These are phyloP conservation scores for Gryllus bimaculatus DNA, from an alignment of 1,140 invertebrate genomes.

Conservation along the genomic window DNA sequence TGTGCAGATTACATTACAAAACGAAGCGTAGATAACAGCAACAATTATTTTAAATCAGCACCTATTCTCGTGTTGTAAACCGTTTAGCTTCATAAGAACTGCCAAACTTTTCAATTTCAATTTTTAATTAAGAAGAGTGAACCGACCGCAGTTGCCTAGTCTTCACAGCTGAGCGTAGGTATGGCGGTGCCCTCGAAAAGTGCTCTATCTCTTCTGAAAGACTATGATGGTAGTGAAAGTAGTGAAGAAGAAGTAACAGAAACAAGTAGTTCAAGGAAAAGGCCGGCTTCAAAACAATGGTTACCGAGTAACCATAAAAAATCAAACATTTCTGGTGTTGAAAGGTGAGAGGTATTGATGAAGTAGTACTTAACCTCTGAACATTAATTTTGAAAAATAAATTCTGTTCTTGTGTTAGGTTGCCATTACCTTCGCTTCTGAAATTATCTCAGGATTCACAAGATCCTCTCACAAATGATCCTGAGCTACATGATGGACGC, in stretches of 20 bases:
- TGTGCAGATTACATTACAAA: too few species aligned
- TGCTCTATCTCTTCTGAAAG: neutral
- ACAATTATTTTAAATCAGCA: too few species aligned
- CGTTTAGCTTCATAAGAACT: too few species aligned
- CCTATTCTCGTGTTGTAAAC: too few species aligned
- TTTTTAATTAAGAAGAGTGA: too few species aligned
- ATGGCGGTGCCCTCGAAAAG: slow-evolving; percentile 11
- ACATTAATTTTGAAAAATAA: neutral
- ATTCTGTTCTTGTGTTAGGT: slow-evolving; percentile 16
- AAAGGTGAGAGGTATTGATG: neutral
- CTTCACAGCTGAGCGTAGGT: neutral
- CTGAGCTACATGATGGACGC: slow-evolving; percentile 50
- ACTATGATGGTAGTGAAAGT: neutral
- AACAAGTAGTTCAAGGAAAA: neutral
- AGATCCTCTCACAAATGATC: slow-evolving; percentile 42
- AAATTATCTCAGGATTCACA: neutral
- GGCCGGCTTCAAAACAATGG: neutral
- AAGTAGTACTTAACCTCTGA: neutral
- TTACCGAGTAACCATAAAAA: too few species aligned
- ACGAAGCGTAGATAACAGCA: too few species aligned
- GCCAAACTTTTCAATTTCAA: too few species aligned
- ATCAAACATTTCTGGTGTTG: too few species aligned
- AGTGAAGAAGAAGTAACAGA: slow-evolving; percentile 8
- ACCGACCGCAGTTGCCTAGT: neutral
- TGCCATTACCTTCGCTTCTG: slow-evolving; percentile 19